These are phyloP conservation scores for Oryctolagus cuniculus DNA, from an alignment of 2,113 vertebrate genomes.

Conservation along the genomic window DNA sequence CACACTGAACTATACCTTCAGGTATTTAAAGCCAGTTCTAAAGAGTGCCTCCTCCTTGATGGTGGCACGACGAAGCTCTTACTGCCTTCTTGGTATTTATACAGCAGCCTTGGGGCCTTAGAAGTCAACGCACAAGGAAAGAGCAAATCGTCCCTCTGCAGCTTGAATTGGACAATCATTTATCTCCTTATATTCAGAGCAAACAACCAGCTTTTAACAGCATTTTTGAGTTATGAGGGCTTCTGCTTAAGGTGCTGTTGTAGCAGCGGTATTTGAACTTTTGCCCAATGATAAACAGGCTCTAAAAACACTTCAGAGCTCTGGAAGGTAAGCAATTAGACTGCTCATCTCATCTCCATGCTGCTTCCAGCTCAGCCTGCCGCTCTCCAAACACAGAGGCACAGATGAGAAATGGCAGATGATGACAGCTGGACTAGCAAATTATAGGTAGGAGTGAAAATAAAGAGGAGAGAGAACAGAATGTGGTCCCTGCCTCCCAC, in stretches of 20 bases:
- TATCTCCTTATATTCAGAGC: constrained; percentile 38
- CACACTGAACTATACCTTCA: neutral
- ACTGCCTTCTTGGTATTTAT: constrained; percentile 56
- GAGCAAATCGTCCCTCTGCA: constrained; percentile 80
- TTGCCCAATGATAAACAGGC: neutral
- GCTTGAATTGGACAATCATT: constrained; percentile 80
- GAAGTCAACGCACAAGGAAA: constrained; percentile 31
- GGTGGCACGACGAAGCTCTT: constrained; percentile 19
- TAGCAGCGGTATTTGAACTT: constrained; percentile 30
- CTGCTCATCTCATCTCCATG: neutral
- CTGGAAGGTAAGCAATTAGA: neutral
- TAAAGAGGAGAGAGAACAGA: neutral
- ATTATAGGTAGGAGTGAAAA: neutral
- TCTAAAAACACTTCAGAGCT: constrained; percentile 11
- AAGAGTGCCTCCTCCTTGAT: constrained; percentile 12
- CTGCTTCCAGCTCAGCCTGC: neutral
- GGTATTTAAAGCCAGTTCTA: constrained; percentile 54
- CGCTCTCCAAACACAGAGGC: neutral
- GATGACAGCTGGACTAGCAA: neutral
- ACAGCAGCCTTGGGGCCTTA: neutral
- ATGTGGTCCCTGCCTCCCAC: neutral
- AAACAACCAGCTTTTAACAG: constrained; percentile 37
- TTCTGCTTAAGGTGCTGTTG: constrained; percentile 7
- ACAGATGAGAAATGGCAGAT: neutral
- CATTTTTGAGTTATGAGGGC: constrained; percentile 42